Base-by-base conservation (phyloP, 2,888 invertebrate species). In the Phoenoteleia sp. region DNA sequence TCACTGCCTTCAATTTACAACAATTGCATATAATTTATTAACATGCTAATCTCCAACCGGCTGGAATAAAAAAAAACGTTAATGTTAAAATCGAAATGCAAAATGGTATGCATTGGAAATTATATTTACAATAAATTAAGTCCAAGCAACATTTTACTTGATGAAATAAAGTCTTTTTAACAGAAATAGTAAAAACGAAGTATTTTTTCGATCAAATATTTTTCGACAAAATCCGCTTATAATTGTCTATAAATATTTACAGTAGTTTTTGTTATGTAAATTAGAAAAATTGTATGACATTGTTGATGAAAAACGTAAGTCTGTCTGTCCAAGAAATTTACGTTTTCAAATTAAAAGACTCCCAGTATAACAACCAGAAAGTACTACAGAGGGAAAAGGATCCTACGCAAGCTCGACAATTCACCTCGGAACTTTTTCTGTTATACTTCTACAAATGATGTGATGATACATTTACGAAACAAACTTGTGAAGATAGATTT, bases 311-410 rank as follows among this genome's bases (percentile, higher is more conserved):
- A n/a, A n/a, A n/a, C n/a, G n/a, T n/a, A n/a, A n/a, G 17, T 42
- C 7, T 42, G 42, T 42, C 15, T 42, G 6, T 42, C 11, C 15
- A 17, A 17, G 15, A 15, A 42, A 42, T 42, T 17, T 42, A 17
- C 13, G n/a, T 54, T 74, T 64, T 75, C 75, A 75, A 75, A 75
- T 75, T 72, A 54, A 75, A 42, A 75, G 64, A 75, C 75, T 75
- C 76, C 76, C 66, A 67, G 17, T 15, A 21, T 56, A 76, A 67
- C 3, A 23, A 36, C 19, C 36, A 62, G 52, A 67, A 60, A 66
- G 56, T 56, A 66, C 66, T 76, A 76, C 76, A 76, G 19, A 67
- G 67, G 77, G 77, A 77, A 77, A 77, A 77, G 77, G 77, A 77
- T 77, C 67, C 67, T 77, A 77, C 77, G 77, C 77, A 77, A 67